Conservation (phyloP, 2,113 vertebrate genomes). For the Boleophthalmus pectinirostris region DNA sequence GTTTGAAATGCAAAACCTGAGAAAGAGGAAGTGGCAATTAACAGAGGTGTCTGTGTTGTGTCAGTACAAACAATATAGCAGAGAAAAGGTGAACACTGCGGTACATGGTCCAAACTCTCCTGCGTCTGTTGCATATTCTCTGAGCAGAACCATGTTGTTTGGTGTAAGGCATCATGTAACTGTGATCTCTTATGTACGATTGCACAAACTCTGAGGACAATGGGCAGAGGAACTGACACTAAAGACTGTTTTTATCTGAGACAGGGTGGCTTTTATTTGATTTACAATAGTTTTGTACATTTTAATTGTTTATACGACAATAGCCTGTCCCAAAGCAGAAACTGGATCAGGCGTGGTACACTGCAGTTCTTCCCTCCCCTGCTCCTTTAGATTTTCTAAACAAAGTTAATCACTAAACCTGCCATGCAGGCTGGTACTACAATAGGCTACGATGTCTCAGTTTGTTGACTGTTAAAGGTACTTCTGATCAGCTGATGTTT, state of each 20-base stretch:
- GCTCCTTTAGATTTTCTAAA: constrained; percentile 37
- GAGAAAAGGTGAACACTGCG: constrained; percentile 41
- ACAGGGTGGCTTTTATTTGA: constrained; percentile 51
- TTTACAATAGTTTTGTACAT: constrained; percentile 41
- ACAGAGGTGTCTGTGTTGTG: constrained; percentile 9
- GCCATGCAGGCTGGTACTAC: constrained; percentile 58
- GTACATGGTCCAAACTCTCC: constrained; percentile 17
- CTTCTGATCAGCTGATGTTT: constrained; percentile 44
- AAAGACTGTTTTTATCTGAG: constrained; percentile 48
- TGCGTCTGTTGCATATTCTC: constrained; percentile 26
- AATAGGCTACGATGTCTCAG: constrained; percentile 44
- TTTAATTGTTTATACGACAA: constrained; percentile 54
- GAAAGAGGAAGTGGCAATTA: constrained; percentile 33
- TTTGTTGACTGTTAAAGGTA: constrained; percentile 60
- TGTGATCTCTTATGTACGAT: constrained; percentile 51
- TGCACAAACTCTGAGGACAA: constrained; percentile 41
- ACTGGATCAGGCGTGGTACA: constrained; percentile 59
- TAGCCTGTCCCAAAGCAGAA: constrained; percentile 52
- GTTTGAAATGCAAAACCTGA: constrained; percentile 24
- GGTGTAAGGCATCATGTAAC: constrained; percentile 19
- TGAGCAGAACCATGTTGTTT: constrained; percentile 15
- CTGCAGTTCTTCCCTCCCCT: constrained; percentile 26
- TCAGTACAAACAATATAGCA: constrained; percentile 26
- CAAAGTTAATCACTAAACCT: constrained; percentile 55
- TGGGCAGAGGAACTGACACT: constrained; percentile 57